phyloP scores from a whole-genome alignment of 2,797 vertebrate species.

The Muscicapa comitata region DNA sequence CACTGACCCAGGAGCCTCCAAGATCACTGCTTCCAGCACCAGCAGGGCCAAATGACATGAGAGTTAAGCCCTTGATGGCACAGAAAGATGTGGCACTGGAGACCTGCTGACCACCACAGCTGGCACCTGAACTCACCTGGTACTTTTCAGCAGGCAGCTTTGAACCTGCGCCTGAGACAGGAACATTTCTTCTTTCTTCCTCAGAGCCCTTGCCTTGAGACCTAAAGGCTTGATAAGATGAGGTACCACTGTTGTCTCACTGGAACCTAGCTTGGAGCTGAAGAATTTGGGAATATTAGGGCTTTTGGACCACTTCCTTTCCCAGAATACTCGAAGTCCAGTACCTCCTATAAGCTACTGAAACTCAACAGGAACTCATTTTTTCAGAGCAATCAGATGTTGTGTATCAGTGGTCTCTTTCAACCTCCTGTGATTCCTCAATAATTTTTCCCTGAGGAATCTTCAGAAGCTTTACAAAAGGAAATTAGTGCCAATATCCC shows the following conservation, averaged over 20 bases:
- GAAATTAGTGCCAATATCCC: background rate
- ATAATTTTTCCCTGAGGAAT: background rate
- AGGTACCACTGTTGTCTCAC: background rate
- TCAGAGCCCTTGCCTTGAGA: background rate
- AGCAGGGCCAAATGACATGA: background rate
- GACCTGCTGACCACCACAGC: background rate
- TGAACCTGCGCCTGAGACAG: background rate
- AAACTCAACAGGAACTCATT: background rate
- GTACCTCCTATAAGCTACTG: background rate
- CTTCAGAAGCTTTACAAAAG: background rate
- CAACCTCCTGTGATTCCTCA: background rate
- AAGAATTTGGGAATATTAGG: background rate
- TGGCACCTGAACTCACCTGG: background rate
- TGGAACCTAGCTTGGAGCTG: background rate
- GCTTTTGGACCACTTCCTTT: background rate
- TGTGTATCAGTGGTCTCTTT: background rate
- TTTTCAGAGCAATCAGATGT: background rate
- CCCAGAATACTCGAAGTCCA: background rate
- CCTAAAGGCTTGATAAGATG: background rate
- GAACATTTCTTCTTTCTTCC: background rate
- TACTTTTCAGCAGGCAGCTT: background rate
- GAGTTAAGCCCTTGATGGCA: background rate
- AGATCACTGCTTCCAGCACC: fast-evolving
- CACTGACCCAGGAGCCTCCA: background rate
- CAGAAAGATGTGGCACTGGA: background rate